A percentile compares a stretch with the other conserved stretches of the same genome.
These are phyloP conservation scores for Hydropsyche betteni DNA, from an alignment of 2,888 invertebrate species.

Conservation along the genomic window DNA sequence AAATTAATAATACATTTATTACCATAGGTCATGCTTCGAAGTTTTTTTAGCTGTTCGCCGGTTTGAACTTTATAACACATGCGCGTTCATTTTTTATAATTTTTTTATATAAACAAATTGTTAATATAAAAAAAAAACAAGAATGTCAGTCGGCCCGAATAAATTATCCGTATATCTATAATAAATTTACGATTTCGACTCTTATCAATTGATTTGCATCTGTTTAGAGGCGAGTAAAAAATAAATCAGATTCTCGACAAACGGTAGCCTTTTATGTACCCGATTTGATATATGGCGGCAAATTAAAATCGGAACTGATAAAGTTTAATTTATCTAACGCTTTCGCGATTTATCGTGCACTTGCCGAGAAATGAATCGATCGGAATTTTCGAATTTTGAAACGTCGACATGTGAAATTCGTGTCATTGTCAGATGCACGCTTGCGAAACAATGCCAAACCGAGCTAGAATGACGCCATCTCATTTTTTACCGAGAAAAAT, in stretches of 20 bases:
- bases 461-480: neutral
- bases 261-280: no score
- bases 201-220: no score
- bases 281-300: no score
- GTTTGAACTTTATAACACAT: slow-evolving; percentile 4
- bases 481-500: neutral
- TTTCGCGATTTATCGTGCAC: no score
- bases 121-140: neutral
- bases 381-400: neutral
- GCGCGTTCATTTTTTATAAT: neutral
- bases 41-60: slow-evolving; percentile 17
- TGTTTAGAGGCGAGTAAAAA: no score
- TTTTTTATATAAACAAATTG: neutral
- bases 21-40: slow-evolving; percentile 15
- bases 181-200: neutral
- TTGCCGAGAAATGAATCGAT: neutral
- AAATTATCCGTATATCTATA: neutral
- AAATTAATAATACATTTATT: slow-evolving; percentile 6
- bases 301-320: no score
- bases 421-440: slow-evolving; percentile 10
- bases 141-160: neutral
- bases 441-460: slow-evolving; percentile 1
- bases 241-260: no score
- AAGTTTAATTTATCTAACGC: no score
- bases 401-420: slow-evolving; percentile 12